These are phyloP conservation scores for Gymnopithys bicolor DNA, from an alignment of 2,797 vertebrate genomes.

Conservation along the genomic window DNA sequence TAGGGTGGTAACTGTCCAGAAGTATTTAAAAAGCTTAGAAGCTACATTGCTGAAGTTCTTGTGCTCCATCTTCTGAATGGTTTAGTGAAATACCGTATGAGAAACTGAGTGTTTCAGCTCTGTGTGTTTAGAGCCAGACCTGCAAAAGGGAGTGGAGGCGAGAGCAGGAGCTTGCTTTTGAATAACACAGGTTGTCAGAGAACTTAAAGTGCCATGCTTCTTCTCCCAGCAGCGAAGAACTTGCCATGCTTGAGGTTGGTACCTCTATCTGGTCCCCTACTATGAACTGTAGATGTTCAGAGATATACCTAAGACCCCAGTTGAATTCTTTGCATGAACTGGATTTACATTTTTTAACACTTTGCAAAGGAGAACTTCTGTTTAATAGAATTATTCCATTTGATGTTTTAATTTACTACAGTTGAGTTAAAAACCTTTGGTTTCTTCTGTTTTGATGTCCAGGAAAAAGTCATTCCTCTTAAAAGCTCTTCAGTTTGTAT, in stretches of 20 bases:
- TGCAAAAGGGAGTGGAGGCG: background rate
- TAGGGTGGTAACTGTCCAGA: background rate
- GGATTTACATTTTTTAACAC: background rate
- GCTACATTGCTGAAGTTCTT: background rate
- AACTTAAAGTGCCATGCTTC: background rate
- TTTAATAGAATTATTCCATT: background rate
- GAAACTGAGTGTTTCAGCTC: background rate
- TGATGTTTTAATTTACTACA: background rate
- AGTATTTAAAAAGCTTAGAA: slow-evolving; percentile 24
- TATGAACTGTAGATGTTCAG: background rate
- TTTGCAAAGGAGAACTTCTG: background rate
- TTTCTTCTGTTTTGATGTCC: background rate
- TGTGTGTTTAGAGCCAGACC: background rate
- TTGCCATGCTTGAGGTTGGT: background rate
- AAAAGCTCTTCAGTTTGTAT: background rate
- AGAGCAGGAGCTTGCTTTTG: background rate
- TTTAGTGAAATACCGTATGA: background rate
- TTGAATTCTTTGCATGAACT: background rate
- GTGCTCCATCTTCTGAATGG: background rate
- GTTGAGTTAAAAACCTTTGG: background rate
- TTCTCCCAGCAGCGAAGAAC: background rate
- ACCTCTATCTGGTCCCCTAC: background rate
- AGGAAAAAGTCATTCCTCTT: background rate
- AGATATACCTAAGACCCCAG: background rate
- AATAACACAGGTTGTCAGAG: background rate